Conservation (phyloP, 2,888 invertebrate species). For the Drosophila acutilabella region DNA sequence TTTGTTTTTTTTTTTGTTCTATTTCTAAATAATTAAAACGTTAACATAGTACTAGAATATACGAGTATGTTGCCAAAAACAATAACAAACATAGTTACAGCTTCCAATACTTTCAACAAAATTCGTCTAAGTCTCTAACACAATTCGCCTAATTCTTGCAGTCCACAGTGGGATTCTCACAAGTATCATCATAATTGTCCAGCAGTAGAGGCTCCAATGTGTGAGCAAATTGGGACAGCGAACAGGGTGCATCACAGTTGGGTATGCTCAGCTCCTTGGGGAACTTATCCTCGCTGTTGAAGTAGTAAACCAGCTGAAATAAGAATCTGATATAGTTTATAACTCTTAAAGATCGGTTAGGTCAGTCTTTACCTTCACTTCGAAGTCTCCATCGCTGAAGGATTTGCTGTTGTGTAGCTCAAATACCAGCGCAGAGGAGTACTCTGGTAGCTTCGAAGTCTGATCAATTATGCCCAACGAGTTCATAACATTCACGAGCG, state of each 20-base stretch:
- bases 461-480: conserved; percentile 89
- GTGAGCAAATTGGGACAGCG: conserved; percentile 86
- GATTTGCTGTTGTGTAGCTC: conserved; percentile 88
- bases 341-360: too few relatives aligned
- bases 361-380: conserved; percentile 87
- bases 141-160: conserved; percentile 64
- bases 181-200: conserved; percentile 89
- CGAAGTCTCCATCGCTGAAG: conserved; percentile 84
- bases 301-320: conserved; percentile 88
- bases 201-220: conserved; percentile 87
- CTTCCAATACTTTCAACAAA: conserved; percentile 31
- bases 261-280: conserved; percentile 87
- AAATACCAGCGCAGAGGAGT: conserved; percentile 90
- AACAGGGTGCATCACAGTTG: conserved; percentile 88
- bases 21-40: background rate
- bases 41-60: conserved; percentile 21
- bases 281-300: conserved; percentile 87
- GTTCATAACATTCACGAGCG: conserved; percentile 91
- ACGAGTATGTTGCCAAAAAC: conserved; percentile 1
- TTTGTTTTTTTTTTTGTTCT: background rate
- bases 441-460: conserved; percentile 88
- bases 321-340: background rate
- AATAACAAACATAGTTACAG: conserved; percentile 25
- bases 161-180: conserved; percentile 84
- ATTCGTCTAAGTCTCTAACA: conserved; percentile 16